phyloP scores from a whole-genome alignment of 2,797 vertebrate genomes.

The Anolis apletophallus region DNA sequence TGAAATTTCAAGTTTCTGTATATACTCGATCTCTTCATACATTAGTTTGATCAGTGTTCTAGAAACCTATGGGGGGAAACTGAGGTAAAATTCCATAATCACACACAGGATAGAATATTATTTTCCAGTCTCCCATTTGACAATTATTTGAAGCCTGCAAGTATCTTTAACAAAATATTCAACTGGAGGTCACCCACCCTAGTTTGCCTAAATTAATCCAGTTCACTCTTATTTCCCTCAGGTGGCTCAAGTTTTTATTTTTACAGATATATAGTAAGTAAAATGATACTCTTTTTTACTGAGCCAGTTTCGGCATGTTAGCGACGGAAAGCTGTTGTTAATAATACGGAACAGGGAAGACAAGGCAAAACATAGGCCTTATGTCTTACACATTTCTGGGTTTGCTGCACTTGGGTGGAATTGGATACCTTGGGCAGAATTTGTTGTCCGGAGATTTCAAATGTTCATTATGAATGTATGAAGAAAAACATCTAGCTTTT shows the following conservation, averaged over 20 bases:
- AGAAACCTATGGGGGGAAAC: not conserved
- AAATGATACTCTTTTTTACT: slow-evolving; percentile 4
- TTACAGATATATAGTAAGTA: slow-evolving; percentile 7
- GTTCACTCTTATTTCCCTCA: slow-evolving; percentile 12
- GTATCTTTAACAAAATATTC: not conserved
- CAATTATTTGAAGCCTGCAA: not conserved
- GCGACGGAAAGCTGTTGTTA: not conserved
- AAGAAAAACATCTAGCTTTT: not conserved
- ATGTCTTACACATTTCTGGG: not conserved
- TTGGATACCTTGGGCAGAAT: not conserved
- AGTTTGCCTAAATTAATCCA: slow-evolving; percentile 27
- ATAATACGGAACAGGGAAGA: not conserved
- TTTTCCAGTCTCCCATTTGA: slow-evolving; percentile 6
- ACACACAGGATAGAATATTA: not conserved
- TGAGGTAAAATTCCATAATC: not conserved
- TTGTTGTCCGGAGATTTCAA: not conserved
- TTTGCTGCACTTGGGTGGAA: not conserved
- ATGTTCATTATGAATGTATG: not conserved
- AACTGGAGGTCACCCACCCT: not conserved
- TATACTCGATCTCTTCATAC: not conserved
- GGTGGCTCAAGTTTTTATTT: slow-evolving; percentile 23
- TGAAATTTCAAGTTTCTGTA: not conserved
- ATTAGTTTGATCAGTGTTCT: not conserved
- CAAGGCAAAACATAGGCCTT: not conserved
- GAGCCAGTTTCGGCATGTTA: not conserved